Base-by-base conservation (phyloP, 2,797 vertebrate species). In the Cyclura pinguis region DNA sequence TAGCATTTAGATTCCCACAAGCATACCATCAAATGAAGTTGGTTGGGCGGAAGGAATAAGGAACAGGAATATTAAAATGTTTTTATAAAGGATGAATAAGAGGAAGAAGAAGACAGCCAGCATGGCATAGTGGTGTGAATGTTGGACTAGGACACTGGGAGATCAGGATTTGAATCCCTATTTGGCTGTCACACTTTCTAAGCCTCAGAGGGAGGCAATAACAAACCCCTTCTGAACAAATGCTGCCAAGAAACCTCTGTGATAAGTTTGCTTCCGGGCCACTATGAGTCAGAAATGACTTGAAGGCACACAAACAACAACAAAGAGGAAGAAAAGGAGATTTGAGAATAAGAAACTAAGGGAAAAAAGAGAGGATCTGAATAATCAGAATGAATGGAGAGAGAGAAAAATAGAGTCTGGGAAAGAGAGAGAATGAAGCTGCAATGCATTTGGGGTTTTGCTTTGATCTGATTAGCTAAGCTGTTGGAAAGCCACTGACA, bases 391-490 rank as follows among this genome's bases (percentile, higher is more conserved):
- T 55, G 57, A 50, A 12, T 74, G 14, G 29, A 20, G 42, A 87
- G 29, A 59, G 38, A 57, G 73, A 9, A 47, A 82, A 73, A 32
- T 22, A 29, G 57, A 62, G 14, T 10, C 8, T 32, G 78, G 64
- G 38, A 50, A 38, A 84, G 50, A 64, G 52, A 27, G 72, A 82
- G n/a, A 81, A 55, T 1, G 1, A 38, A 50, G n/a, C 18, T 6
- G 73, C 35, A 82, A n/a, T 82, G 52, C 67, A 82, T 47, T 35
- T 62, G 18, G 18, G 29, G 24, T 42, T 74, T 73, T 62, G 10
- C 80, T 76, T 89, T 89, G 52, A 84, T 84, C 55, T 62, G n/a
- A 59, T 64, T 59, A n/a, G 55, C 50, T 29, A 72, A 42, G n/a
- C 55, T 52, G 6, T 84, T 52, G n/a, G 22, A 77, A 38, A 62